Evolutionary conservation across 2,113 vertebrate species (phyloP).

Genomic region (Theristicus caerulescens): DNA sequence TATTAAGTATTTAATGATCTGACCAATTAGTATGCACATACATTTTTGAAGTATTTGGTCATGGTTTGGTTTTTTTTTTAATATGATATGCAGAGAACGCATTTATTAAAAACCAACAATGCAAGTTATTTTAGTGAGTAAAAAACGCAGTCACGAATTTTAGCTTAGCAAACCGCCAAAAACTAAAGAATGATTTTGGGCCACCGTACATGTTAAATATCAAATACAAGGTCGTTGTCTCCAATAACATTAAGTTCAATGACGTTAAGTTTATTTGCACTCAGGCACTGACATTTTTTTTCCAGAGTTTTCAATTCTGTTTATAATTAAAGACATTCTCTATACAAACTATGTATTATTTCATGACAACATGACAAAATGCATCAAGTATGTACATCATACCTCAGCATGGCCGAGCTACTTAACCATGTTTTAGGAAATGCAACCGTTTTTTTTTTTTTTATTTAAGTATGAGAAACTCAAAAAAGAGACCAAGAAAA

Average conservation of each 20-base stretch:
- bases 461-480: slow-evolving; percentile 12
- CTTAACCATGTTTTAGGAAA: neutral
- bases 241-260: neutral
- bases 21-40: neutral
- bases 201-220: neutral
- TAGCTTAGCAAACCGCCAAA: neutral
- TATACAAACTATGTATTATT: slow-evolving; percentile 25
- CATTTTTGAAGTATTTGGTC: slow-evolving; percentile 55
- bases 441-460: neutral
- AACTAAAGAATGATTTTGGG: neutral
- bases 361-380: slow-evolving; percentile 47
- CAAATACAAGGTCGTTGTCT: slow-evolving; percentile 15
- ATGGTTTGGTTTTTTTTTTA: neutral
- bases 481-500: neutral
- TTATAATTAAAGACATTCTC: slow-evolving; percentile 44
- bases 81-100: slow-evolving; percentile 6
- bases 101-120: slow-evolving; percentile 16
- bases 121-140: neutral
- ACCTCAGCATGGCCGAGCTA: slow-evolving; percentile 15
- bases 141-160: neutral
- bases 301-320: slow-evolving; percentile 28
- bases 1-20: slow-evolving; percentile 7
- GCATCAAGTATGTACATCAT: slow-evolving; percentile 45
- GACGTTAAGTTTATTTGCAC: neutral
- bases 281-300: neutral